phyloP scores from a whole-genome alignment of 2,888 invertebrate genomes.

The Tetrapedia diversipes region DNA sequence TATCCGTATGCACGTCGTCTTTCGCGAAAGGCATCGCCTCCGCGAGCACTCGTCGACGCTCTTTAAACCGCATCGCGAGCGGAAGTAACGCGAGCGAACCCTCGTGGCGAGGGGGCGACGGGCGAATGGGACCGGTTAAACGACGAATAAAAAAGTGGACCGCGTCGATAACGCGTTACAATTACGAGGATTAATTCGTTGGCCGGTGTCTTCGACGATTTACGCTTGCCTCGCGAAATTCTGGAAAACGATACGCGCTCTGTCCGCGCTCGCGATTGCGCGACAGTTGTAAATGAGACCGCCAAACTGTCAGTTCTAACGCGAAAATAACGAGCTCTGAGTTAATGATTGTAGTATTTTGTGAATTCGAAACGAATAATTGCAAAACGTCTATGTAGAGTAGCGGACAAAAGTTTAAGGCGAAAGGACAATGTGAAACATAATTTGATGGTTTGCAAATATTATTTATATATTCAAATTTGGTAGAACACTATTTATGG shows the following conservation, averaged over 20 bases:
- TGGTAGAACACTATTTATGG: too few species aligned
- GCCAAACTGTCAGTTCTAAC: not conserved
- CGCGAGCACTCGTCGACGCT: not conserved
- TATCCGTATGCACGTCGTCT: constrained; percentile 9
- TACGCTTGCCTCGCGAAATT: constrained; percentile 40
- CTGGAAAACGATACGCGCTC: constrained; percentile 31
- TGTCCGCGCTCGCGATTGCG: not conserved
- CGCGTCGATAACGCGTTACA: not conserved
- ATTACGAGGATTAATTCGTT: constrained; percentile 13
- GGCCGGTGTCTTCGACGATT: constrained; percentile 14
- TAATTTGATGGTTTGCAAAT: too few species aligned
- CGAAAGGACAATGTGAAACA: too few species aligned
- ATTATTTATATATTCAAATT: too few species aligned
- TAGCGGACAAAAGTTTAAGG: too few species aligned
- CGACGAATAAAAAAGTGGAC: not conserved
- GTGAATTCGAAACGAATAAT: too few species aligned
- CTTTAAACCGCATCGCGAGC: constrained; percentile 1
- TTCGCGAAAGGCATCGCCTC: not conserved
- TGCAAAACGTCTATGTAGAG: too few species aligned
- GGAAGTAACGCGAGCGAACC: too few species aligned
- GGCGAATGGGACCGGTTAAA: not conserved
- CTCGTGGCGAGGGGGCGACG: too few species aligned
- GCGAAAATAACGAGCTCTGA: too few species aligned
- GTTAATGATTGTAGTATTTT: too few species aligned
- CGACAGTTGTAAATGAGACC: not conserved